Evolutionary conservation across 1,140 invertebrate genomes (phyloP), one percentile per base, ranked within the genome.

Genomic region (Ceratosolen fusciceps): DNA sequence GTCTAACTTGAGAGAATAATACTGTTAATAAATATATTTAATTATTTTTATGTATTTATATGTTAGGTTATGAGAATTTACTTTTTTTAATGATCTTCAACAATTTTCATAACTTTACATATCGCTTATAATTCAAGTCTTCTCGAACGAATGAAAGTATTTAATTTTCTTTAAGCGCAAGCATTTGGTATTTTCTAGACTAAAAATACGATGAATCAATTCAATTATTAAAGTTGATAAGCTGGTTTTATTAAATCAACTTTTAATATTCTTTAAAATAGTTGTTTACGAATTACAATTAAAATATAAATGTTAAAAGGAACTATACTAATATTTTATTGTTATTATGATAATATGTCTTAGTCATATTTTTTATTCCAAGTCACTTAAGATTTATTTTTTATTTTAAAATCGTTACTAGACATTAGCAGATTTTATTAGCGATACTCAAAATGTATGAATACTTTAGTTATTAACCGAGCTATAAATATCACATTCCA

Each of bases 401-500:
- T 54, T 19, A 56, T 56, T 65, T 60, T 49, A 29, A 49, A 62
- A 74, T 62, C 26, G 19, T 58, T 37, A 26, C n/a, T 24, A 34
- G 54, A 24, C 52, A 31, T 73, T 65, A n/a, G n/a, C n/a, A n/a
- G n/a, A n/a, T n/a, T n/a, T n/a, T n/a, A n/a, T n/a, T n/a, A n/a
- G n/a, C n/a, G n/a, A 49, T 4, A 75, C 29, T 68, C 7, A 16
- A 56, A 16, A 34, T 26, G 8, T 49, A 76, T 67, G 7, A 34
- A 76, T 67, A 67, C 68, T 68, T 19, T 58, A 68, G 16, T 74
- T n/a, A 39, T 58, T 37, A 56, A 39, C 5, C 14, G 37, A 37
- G 2, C 7, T 58, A 37, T 77, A 65, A 65, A 49, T 43, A 43
- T 43, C 3, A 71, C 75, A 77, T 77, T 77, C 75, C 75, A 77